A percentile compares a stretch with the other conserved stretches of the same genome.
Evolutionary conservation across 2,888 invertebrate genomes (phyloP).

Genomic region (Rhabditoides inermis): DNA sequence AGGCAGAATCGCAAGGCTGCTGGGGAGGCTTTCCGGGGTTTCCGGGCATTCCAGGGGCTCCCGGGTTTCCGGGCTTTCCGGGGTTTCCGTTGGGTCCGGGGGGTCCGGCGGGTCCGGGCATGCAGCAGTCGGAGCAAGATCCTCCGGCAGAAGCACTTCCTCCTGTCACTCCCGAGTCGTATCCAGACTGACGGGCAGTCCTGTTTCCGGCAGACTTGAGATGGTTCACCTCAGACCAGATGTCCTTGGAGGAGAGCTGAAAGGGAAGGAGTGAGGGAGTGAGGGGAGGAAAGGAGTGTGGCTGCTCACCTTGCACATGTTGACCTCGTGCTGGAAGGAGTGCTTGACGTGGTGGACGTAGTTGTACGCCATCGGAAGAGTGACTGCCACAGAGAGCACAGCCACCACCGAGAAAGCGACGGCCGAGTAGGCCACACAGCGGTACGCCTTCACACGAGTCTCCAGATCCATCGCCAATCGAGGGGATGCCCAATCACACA

Average conservation of each 20-base stretch:
- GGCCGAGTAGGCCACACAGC: constrained; percentile 23
- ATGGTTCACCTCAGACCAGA: constrained; percentile 15
- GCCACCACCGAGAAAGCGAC: constrained; percentile 25
- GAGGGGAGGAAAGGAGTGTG: too few species aligned
- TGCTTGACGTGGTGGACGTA: constrained; percentile 5
- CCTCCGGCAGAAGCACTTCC: neutral
- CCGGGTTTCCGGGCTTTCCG: constrained; percentile 27
- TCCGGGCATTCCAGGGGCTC: constrained; percentile 20
- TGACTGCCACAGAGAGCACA: constrained; percentile 12
- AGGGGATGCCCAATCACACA: too few species aligned
- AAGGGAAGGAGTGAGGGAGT: too few species aligned
- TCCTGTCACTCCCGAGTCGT: constrained; percentile 7
- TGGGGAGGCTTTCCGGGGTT: constrained; percentile 19
- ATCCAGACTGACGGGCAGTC: constrained; percentile 12
- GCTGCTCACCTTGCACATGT: constrained; percentile 3
- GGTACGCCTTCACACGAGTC: constrained; percentile 22
- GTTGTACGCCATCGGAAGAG: constrained; percentile 3
- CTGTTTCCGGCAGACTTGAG: constrained; percentile 10
- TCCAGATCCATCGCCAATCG: constrained; percentile 16
- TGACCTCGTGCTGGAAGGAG: constrained; percentile 2
- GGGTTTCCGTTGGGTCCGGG: constrained; percentile 24
- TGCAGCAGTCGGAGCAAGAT: constrained; percentile 25
- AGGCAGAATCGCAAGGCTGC: neutral
- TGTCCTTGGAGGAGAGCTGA: constrained; percentile 17
- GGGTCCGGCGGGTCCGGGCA: constrained; percentile 33